Evolutionary conservation across 2,888 invertebrate genomes (phyloP).

Genomic region (Aspidapion aeneum): DNA sequence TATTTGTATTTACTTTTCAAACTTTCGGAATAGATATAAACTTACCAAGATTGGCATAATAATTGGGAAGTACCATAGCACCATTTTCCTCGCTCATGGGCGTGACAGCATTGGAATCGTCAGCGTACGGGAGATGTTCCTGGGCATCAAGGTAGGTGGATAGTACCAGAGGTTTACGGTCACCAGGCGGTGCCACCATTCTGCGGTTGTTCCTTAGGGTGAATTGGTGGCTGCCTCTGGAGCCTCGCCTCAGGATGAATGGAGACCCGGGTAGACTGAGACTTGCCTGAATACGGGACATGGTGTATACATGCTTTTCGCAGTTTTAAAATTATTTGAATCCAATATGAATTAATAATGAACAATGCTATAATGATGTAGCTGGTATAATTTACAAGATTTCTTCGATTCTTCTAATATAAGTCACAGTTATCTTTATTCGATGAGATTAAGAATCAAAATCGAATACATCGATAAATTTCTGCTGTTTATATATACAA

Average conservation of each 20-base stretch:
- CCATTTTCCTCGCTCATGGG: slow-evolving; percentile 98
- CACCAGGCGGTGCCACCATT: slow-evolving; percentile 75
- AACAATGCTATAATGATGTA: neutral
- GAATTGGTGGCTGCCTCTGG: slow-evolving; percentile 90
- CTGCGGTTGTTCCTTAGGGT: slow-evolving; percentile 80
- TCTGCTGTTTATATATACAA: no score
- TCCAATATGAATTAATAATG: neutral
- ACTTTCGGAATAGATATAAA: no score
- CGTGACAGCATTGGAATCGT: slow-evolving; percentile 95
- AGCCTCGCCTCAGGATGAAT: slow-evolving; percentile 88
- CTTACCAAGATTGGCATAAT: slow-evolving; percentile 79
- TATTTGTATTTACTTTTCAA: no score
- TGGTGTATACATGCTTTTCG: slow-evolving; percentile 45
- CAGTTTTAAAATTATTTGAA: slow-evolving; percentile 27
- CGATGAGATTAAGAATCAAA: no score
- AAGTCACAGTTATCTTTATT: no score
- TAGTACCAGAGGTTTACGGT: slow-evolving; percentile 89
- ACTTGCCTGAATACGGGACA: slow-evolving; percentile 73
- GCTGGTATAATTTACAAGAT: neutral
- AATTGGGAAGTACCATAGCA: slow-evolving; percentile 89
- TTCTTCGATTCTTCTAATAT: no score
- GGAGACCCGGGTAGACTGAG: slow-evolving; percentile 96
- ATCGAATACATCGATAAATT: no score
- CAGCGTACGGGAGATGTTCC: slow-evolving; percentile 94
- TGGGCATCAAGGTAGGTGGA: slow-evolving; percentile 93